Percentiles rank a stretch among this genome's conserved stretches.
phyloP scores from a whole-genome alignment of 2,113 vertebrate species.

The Istiophorus platypterus region DNA sequence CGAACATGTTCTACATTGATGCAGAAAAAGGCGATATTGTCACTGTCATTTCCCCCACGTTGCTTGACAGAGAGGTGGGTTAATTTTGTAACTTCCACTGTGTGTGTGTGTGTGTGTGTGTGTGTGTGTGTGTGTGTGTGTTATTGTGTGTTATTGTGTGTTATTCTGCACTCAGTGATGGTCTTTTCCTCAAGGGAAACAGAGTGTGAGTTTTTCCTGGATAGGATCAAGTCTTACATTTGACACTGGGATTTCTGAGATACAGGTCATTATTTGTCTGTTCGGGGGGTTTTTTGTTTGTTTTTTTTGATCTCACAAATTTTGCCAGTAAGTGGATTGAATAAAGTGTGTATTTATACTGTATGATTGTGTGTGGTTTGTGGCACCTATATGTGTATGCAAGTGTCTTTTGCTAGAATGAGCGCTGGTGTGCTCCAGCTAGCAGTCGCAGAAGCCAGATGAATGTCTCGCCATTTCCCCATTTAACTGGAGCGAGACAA shows the following conservation, averaged over 20 bases:
- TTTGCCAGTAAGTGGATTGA: not conserved
- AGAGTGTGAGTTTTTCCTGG: not conserved
- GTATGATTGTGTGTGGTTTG: not conserved
- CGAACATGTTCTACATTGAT: conserved; percentile 99
- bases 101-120: conserved; percentile 26
- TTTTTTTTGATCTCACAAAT: not conserved
- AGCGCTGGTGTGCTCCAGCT: conserved; percentile 44
- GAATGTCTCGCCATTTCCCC: conserved; percentile 60
- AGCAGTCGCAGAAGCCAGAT: conserved; percentile 50
- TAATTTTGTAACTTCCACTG: not conserved
- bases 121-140: conserved; percentile 1
- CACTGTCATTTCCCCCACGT: conserved; percentile 90
- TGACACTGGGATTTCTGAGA: not conserved
- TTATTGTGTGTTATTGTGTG: too few relatives aligned
- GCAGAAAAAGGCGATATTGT: conserved; percentile 96
- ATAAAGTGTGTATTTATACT: not conserved
- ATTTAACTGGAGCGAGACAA: conserved; percentile 73
- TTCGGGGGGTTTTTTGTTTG: too few relatives aligned
- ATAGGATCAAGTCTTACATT: not conserved
- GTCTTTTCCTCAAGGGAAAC: conserved; percentile 11
- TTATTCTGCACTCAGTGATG: not conserved
- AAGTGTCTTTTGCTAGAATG: conserved; percentile 35
- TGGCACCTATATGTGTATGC: not conserved
- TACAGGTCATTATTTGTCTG: not conserved
- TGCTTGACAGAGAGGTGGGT: conserved; percentile 95